Conservation (phyloP, 2,888 invertebrate genomes). For the Acronicta alni region DNA sequence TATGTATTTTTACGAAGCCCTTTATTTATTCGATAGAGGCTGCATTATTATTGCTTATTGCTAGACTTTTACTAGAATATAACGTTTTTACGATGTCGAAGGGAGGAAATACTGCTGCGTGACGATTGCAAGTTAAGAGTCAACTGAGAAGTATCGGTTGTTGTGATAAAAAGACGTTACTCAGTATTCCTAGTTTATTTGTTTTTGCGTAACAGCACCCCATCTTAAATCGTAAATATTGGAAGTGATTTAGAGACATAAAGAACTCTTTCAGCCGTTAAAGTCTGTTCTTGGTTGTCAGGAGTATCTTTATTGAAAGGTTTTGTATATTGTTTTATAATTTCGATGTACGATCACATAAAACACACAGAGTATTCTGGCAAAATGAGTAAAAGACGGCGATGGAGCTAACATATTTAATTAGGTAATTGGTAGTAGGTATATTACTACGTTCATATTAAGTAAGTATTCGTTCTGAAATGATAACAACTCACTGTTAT, state of each 20-base stretch:
- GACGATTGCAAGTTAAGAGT: constrained; percentile 30
- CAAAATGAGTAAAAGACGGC: background rate
- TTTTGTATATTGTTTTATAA: too few species aligned
- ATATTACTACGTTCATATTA: background rate
- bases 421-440: background rate
- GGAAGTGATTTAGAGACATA: background rate
- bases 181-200: constrained; percentile 20
- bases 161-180: constrained; percentile 24
- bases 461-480: background rate
- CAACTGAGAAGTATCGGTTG: constrained; percentile 15
- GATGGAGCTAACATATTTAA: background rate
- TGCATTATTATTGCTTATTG: constrained; percentile 51
- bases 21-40: constrained; percentile 45
- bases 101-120: constrained; percentile 40
- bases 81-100: constrained; percentile 43
- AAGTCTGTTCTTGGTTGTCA: too few species aligned
- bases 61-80: constrained; percentile 46
- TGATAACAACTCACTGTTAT: background rate
- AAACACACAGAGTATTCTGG: too few species aligned
- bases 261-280: background rate
- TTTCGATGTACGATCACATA: too few species aligned
- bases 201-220: background rate
- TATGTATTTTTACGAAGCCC: constrained; percentile 45
- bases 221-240: constrained; percentile 1
- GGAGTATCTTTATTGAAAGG: too few species aligned